These are phyloP conservation scores for Melanerpes aurifrons DNA, from an alignment of 2,113 vertebrate genomes.

Conservation along the genomic window DNA sequence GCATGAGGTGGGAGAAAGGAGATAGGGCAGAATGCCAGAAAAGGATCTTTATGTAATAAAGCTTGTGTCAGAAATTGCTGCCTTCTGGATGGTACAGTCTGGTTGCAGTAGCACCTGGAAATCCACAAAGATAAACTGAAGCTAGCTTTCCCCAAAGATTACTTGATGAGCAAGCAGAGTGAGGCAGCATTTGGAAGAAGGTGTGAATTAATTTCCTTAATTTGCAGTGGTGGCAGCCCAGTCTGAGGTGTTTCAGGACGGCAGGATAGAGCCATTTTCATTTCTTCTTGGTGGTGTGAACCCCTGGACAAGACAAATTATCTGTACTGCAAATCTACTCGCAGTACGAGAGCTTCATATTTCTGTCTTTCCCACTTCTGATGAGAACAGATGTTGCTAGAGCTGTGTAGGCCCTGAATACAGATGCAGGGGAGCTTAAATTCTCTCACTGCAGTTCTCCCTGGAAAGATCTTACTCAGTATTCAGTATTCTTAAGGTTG, in stretches of 20 bases:
- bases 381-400: neutral
- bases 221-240: neutral
- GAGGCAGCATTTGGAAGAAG: neutral
- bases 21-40: neutral
- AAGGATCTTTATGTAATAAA: neutral
- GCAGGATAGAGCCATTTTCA: neutral
- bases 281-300: neutral
- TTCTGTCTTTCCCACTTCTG: neutral
- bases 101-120: neutral
- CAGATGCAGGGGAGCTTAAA: neutral
- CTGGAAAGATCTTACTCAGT: too few species aligned
- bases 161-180: neutral
- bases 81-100: neutral
- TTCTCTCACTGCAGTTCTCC: neutral
- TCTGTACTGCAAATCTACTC: neutral
- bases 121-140: neutral
- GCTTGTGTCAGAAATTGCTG: neutral
- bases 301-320: neutral
- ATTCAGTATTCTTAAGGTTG: too few species aligned
- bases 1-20: neutral
- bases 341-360: neutral
- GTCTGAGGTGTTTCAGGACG: neutral
- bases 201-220: neutral
- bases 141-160: neutral
- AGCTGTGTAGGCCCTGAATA: neutral